phyloP scores from a whole-genome alignment of 2,113 vertebrate species.

The Toxostoma redivivum region DNA sequence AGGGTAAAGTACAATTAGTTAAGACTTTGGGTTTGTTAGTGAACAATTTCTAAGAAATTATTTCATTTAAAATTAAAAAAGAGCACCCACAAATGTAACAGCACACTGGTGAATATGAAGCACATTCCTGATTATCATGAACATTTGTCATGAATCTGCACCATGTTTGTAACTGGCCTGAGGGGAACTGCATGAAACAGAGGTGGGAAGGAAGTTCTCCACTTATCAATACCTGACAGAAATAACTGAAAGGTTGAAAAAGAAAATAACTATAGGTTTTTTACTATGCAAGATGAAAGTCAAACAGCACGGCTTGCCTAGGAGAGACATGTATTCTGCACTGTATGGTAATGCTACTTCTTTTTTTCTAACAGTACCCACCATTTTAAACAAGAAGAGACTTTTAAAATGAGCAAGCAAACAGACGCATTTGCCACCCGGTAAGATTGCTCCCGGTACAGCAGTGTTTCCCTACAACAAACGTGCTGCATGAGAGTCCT shows the following conservation, averaged over 20 bases:
- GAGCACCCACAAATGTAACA: background rate
- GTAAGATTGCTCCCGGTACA: background rate
- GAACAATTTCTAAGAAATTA: background rate
- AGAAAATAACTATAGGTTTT: conserved; percentile 39
- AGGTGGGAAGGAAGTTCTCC: background rate
- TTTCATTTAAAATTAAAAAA: background rate
- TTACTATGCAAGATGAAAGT: conserved; percentile 43
- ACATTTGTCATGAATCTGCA: background rate
- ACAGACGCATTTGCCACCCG: background rate
- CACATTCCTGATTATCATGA: background rate
- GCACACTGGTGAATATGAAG: background rate
- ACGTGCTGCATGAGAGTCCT: background rate
- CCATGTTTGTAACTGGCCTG: background rate
- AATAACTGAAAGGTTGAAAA: conserved; percentile 37
- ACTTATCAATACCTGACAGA: conserved; percentile 44
- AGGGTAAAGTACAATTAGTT: background rate
- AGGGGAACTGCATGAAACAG: conserved; percentile 6
- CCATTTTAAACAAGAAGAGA: conserved; percentile 31
- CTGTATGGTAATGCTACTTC: background rate
- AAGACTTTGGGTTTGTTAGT: background rate
- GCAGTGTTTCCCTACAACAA: background rate
- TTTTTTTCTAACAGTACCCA: background rate
- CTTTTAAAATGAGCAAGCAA: conserved; percentile 5
- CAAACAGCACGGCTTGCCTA: background rate
- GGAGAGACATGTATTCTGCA: background rate